Evolutionary conservation across 2,797 vertebrate genomes (phyloP), one percentile per base, ranked within the genome.

Genomic region (Diglossa cyanea): DNA sequence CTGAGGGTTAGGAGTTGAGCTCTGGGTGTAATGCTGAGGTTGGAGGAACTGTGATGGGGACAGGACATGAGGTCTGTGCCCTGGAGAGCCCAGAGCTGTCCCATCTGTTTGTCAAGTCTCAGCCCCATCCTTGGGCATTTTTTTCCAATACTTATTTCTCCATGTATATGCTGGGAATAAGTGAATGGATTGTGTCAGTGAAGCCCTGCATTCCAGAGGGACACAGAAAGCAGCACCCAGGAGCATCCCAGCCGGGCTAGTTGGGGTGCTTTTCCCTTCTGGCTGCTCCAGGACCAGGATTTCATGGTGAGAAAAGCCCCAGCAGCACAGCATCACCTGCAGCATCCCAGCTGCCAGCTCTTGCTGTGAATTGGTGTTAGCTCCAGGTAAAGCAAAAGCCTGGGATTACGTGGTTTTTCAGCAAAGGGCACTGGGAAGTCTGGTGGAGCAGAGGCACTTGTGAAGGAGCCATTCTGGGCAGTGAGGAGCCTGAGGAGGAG

Each of bases 241-340:
- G 39, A 3, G 0, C 33, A 63, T 33, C 40, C 44, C 45, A 62
- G 35, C 44, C 0, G 0, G 0, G 0, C 24, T 76, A 18, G 3
- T 60, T 3, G 0, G 0, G 21, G 10, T 67, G 16, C n/a, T 47
- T 28, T 28, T 83, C 65, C 13, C 31, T 55, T 7, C 60, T 2
- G 25, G 25, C 23, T 87, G 62, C 72, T 73, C 42, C 63, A 17
- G 58, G 51, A 60, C 66, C 1, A 6, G 54, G 70, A 55, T 86
- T 92, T 93, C 28, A 18, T 3, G 3, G 24, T 2, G 18, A 54
- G 40, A 53, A 80, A 63, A 91, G 28, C 50, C 42, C 44, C 42
- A 81, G 75, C 37, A 83, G 68, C 37, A 9, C 42, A 47, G 61
- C n/a, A 54, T 28, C 0, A 0, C 73, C 53, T 1, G 2, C 72